Evolutionary conservation across 2,888 invertebrate species (phyloP).

Genomic region (Cheilosia urbana): DNA sequence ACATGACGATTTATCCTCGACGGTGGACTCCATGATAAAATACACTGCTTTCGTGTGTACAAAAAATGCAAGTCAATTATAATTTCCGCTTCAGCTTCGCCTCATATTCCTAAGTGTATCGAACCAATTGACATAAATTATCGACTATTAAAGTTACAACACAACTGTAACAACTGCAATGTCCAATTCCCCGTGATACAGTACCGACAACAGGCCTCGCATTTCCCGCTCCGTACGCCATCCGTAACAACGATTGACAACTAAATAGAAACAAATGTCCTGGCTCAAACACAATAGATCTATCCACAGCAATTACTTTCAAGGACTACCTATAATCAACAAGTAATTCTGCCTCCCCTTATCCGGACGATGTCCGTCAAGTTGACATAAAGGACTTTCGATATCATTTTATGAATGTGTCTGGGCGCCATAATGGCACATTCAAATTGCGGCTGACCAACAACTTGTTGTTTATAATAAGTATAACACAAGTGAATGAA

Average conservation of each 20-base stretch:
- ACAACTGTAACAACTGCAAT: too few relatives aligned
- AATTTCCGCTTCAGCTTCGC: too few relatives aligned
- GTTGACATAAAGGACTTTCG: constrained; percentile 48
- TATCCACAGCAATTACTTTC: constrained; percentile 53
- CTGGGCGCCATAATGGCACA: constrained; percentile 56
- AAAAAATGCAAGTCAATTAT: too few relatives aligned
- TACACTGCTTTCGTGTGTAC: too few relatives aligned
- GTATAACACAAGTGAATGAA: neutral
- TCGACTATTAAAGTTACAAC: too few relatives aligned
- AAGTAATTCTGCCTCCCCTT: constrained; percentile 46
- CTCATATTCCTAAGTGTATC: too few relatives aligned
- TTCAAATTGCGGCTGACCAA: constrained; percentile 46
- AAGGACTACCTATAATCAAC: constrained; percentile 60
- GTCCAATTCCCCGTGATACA: too few relatives aligned
- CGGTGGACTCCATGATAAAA: too few relatives aligned
- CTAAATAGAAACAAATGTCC: constrained; percentile 41
- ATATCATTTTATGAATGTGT: constrained; percentile 69
- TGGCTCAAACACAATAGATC: constrained; percentile 46
- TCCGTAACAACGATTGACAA: constrained; percentile 23
- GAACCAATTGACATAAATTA: too few relatives aligned
- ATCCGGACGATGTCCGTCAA: constrained; percentile 4
- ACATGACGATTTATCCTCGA: too few relatives aligned
- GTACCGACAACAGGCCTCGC: too few relatives aligned
- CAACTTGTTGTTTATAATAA: constrained; percentile 41
- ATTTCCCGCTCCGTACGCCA: constrained; percentile 10